Evolutionary conservation across 2,113 vertebrate species (phyloP).

Genomic region (Columbina picui): DNA sequence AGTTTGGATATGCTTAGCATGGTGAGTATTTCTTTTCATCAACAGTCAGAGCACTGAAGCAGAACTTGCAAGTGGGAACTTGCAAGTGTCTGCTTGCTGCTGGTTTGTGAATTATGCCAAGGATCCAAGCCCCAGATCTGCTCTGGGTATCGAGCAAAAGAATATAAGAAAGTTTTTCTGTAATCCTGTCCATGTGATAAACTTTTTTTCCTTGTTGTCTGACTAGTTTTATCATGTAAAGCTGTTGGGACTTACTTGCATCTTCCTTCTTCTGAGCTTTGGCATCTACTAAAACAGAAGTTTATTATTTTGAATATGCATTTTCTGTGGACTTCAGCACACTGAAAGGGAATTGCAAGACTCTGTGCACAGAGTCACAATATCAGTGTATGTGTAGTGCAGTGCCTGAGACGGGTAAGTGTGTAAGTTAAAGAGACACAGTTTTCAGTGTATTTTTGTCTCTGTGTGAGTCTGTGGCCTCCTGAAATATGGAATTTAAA

Average conservation of each 20-base stretch:
- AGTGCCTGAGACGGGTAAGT: not conserved
- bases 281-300: not conserved
- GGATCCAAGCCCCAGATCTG: not conserved
- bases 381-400: not conserved
- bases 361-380: not conserved
- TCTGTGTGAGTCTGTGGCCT: not conserved
- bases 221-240: not conserved
- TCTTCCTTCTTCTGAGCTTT: not conserved
- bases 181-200: not conserved
- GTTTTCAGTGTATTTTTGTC: not conserved
- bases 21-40: slow-evolving; percentile 78
- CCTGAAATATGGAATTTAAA: not conserved
- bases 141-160: not conserved
- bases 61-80: not conserved
- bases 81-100: not conserved
- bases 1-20: slow-evolving; percentile 79
- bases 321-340: not conserved
- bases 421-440: not conserved
- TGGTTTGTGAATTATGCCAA: not conserved
- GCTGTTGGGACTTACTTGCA: not conserved
- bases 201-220: not conserved
- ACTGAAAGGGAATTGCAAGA: fast-evolving
- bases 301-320: not conserved
- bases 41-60: not conserved
- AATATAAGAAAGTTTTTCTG: not conserved